Conservation (phyloP, 2,113 vertebrate species). For the Pterocles orientalis region DNA sequence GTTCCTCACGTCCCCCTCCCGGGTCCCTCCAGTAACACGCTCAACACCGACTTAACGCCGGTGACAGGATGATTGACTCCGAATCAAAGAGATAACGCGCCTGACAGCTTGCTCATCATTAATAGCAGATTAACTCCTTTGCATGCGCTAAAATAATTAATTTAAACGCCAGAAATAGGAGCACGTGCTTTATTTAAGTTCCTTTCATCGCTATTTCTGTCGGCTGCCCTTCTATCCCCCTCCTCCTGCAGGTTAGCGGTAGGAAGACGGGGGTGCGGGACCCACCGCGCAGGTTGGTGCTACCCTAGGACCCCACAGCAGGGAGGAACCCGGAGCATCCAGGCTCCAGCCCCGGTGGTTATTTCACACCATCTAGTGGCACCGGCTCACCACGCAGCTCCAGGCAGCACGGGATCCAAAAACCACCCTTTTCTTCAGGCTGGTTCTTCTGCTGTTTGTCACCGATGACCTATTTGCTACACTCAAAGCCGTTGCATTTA, state of each 20-base stretch:
- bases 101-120: background rate
- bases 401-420: background rate
- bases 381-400: background rate
- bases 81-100: fast-evolving
- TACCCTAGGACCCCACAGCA: fast-evolving
- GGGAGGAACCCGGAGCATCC: too few species aligned
- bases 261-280: background rate
- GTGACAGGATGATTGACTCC: background rate
- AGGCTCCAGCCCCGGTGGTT: background rate
- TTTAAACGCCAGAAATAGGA: background rate
- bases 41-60: fast-evolving
- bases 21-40: background rate
- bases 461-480: background rate
- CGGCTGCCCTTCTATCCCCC: background rate
- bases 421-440: fast-evolving
- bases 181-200: fast-evolving
- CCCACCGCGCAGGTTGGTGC: too few species aligned
- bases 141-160: background rate
- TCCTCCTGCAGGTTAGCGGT: background rate
- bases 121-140: background rate
- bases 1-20: background rate
- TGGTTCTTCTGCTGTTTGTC: too few species aligned
- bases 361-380: slow-evolving; percentile 12
- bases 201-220: background rate
- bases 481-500: background rate